These are phyloP conservation scores for Acrossocheilus fasciatus DNA, from an alignment of 2,797 vertebrate species.

Conservation along the genomic window DNA sequence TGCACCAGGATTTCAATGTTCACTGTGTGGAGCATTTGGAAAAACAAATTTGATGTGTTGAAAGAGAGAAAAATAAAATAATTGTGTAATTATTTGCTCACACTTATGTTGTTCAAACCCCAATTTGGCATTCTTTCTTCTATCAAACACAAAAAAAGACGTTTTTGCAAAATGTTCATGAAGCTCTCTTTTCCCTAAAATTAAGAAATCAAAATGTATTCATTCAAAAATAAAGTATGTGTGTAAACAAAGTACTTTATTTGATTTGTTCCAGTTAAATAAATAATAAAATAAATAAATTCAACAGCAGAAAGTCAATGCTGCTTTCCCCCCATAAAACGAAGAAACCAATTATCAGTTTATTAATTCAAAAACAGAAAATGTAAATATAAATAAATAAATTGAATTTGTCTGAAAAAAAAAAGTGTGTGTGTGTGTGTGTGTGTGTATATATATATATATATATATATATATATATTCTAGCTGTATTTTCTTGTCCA, in stretches of 20 bases:
- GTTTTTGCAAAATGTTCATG: not conserved
- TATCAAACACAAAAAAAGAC: not conserved
- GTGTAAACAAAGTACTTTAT: too few relatives aligned
- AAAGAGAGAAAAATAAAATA: not conserved
- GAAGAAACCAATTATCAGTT: not conserved
- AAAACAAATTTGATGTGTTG: not conserved
- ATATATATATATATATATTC: too few relatives aligned
- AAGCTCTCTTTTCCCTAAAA: not conserved
- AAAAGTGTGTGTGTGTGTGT: too few relatives aligned
- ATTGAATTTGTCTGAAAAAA: too few relatives aligned
- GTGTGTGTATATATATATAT: too few relatives aligned
- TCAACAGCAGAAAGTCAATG: not conserved
- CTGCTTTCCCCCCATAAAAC: not conserved
- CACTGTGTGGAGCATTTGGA: not conserved
- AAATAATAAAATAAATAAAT: too few relatives aligned
- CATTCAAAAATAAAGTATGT: too few relatives aligned
- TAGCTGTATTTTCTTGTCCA: too few relatives aligned
- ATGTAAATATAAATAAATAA: too few relatives aligned
- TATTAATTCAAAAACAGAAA: not conserved
- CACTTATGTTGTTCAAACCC: not conserved
- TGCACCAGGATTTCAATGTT: not conserved
- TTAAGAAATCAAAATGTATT: not conserved
- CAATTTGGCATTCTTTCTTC: not conserved
- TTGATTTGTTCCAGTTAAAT: too few relatives aligned
- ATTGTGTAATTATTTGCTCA: not conserved